Evolutionary conservation across 2,797 vertebrate genomes (phyloP), one percentile per base, ranked within the genome.

Genomic region (Hozukius guyotensis): DNA sequence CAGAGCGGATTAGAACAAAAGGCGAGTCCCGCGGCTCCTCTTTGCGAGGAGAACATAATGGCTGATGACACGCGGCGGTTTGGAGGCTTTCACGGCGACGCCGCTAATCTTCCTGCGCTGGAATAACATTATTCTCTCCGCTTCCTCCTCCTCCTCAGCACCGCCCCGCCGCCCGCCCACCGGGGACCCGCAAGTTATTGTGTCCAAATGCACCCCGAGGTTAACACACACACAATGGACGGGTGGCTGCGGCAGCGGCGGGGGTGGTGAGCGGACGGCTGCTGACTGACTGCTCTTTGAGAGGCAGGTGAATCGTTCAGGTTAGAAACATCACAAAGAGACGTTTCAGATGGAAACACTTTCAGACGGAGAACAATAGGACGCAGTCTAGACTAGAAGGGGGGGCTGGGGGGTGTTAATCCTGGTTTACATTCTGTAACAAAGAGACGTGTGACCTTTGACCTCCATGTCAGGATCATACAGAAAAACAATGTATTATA

Each of bases 61-160:
- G 71, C 59, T 70, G 88, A 86, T 88, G 86, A 84, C 86, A 89
- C 59, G 77, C 74, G 18, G 81, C 81, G 64, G 81, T 86, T 84
- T 56, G 81, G 66, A 80, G 81, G 80, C 84, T 81, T 89, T 87
- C 69, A 85, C 73, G 61, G 78, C 62, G 53, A 82, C 64, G 74
- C 61, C 0, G 78, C 82, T 85, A 87, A 85, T 90, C 89, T 82
- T 73, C 82, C 78, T 74, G 75, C 52, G 8, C 83, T 78, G 82
- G 62, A 86, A 86, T 63, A 81, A 85, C 80, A 80, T 85, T 56
- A 85, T 84, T 82, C 53, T 83, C 81, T 34, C 55, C 34, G 27
- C 76, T 77, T 77, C 77, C 79, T 84, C 73, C 52, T 75, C 57
- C 71, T 62, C 65, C 12, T 16, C 65, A 18, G 36, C 24, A 5